Evolutionary conservation across 2,113 vertebrate species (phyloP), one percentile per base, ranked within the genome.

Genomic region (Centropus bengalensis): DNA sequence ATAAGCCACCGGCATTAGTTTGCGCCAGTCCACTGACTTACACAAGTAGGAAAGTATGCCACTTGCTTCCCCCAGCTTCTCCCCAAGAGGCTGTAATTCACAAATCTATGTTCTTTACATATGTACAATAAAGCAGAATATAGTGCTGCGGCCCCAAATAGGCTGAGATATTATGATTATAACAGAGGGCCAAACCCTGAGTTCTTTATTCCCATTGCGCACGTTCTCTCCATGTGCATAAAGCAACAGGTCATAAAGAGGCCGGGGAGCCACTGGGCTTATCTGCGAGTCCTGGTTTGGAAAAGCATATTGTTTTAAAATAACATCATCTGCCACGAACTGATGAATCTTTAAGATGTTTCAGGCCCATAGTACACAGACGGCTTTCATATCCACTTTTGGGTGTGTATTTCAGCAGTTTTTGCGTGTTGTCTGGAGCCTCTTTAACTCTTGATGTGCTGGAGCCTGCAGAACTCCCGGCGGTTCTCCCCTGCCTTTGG

Each of bases 371-470:
- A 78, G 58, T n/a, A 21, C 32, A 38, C 16, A 17, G 69, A 62
- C 10, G 7, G 60, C 54, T 95, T 89, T 89, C 52, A 24, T 63
- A 56, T 40, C 76, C 28, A 15, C 74, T 86, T 94, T n/a, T 44
- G 66, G 51, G 63, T 74, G 62, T 56, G 71, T 56, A 2, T 84
- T 84, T 83, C 73, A 83, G 82, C 58, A 82, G 69, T 74, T 79
- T 38, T 47, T 62, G 30, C 19, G 2, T 11, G 15, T 52, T 59
- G 23, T 49, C 4, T 78, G 81, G 67, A 89, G 45, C 51, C 33
- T 66, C 83, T 88, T 95, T 94, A 92, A 96, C 91, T 90, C 88
- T 26, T 75, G 76, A 10, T 18, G 13, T 5, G 8, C 90, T 28
- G 32, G 82, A 67, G 51, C 47, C 44, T 42, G n/a, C 14, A 30